Conservation (phyloP, 2,113 vertebrate species). For the Ceuthmochares aereus region DNA sequence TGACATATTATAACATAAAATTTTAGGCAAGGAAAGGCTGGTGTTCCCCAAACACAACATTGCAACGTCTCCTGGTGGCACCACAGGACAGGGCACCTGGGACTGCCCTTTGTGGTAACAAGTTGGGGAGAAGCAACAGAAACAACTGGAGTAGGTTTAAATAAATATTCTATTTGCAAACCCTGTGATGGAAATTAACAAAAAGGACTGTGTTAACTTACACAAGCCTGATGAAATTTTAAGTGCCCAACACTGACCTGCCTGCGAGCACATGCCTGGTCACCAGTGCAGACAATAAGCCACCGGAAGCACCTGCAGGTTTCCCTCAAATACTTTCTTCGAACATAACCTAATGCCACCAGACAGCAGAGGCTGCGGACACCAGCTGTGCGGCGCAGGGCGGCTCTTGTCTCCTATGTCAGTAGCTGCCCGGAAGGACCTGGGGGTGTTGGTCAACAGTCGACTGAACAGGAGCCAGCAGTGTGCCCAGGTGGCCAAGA, state of each 20-base stretch:
- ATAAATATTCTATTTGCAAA: neutral
- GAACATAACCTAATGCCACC: accelerated
- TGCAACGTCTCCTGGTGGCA: too few species aligned
- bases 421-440: too few species aligned
- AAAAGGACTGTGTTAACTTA: neutral
- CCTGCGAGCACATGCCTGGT: accelerated
- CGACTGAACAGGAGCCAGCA: too few species aligned
- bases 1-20: neutral
- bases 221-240: accelerated
- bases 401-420: neutral
- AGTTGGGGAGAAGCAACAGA: neutral
- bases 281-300: too few species aligned
- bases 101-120: accelerated
- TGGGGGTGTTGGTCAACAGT: too few species aligned
- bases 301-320: accelerated
- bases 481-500: too few species aligned
- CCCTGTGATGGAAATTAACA: neutral
- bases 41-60: accelerated
- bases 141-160: neutral
- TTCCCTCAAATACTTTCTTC: neutral
- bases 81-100: too few species aligned
- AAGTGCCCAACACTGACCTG: neutral
- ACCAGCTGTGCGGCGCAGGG: accelerated
- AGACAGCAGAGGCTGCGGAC: accelerated
- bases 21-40: neutral